A percentile compares a stretch with the other conserved stretches of the same genome.
Evolutionary conservation across 2,797 vertebrate genomes (phyloP).

Genomic region (Danio kyathit): DNA sequence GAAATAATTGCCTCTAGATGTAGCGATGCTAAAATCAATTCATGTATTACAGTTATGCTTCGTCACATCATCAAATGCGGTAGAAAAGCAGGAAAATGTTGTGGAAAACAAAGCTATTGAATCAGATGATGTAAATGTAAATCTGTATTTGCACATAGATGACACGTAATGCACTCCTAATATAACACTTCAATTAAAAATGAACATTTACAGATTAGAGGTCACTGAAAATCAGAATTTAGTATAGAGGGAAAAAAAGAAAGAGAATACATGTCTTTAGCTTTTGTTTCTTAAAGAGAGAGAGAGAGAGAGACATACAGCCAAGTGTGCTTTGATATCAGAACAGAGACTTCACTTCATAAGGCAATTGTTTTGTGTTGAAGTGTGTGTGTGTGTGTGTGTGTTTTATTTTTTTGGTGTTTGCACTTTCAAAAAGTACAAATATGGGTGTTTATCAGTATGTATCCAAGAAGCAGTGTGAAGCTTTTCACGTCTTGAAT

Average conservation of each 20-base stretch:
- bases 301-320: slow-evolving; percentile 71
- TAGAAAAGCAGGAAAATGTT: slow-evolving; percentile 22
- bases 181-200: slow-evolving; percentile 51
- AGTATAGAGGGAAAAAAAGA: slow-evolving; percentile 32
- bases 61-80: neutral
- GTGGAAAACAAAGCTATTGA: slow-evolving; percentile 20
- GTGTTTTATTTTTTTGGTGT: slow-evolving; percentile 75
- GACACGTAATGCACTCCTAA: slow-evolving; percentile 49
- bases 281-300: slow-evolving; percentile 26
- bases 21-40: slow-evolving; percentile 22
- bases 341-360: slow-evolving; percentile 81
- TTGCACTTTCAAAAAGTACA: slow-evolving; percentile 72
- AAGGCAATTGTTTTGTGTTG: slow-evolving; percentile 80
- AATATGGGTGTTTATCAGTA: slow-evolving; percentile 57
- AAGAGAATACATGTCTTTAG: slow-evolving; percentile 65
- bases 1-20: slow-evolving; percentile 10
- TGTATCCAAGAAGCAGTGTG: slow-evolving; percentile 79
- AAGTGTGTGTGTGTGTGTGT: slow-evolving; percentile 60
- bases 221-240: slow-evolving; percentile 48
- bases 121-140: slow-evolving; percentile 14
- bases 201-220: slow-evolving; percentile 48
- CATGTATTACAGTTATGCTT: slow-evolving; percentile 1
- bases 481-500: slow-evolving; percentile 77
- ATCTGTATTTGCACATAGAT: slow-evolving; percentile 56
- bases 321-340: slow-evolving; percentile 83